phyloP scores from a whole-genome alignment of 2,888 invertebrate species.

The Hydroisotoma schaefferi region DNA sequence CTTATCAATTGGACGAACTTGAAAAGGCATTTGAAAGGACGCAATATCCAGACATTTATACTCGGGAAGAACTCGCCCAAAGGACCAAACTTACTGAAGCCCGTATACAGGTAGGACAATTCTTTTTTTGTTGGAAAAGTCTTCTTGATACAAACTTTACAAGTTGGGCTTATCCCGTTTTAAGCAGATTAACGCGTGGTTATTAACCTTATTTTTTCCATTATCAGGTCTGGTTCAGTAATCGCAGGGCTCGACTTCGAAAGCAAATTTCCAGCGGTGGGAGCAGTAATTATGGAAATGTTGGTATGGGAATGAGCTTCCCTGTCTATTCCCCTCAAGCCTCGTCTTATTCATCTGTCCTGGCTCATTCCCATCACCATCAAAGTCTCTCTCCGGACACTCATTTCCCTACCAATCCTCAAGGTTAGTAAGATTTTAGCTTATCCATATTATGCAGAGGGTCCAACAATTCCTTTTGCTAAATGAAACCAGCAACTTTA shows the following conservation, averaged over 20 bases:
- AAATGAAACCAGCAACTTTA: no score
- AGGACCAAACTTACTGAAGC: constrained; percentile 89
- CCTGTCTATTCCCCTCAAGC: constrained; percentile 50
- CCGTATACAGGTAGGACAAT: constrained; percentile 71
- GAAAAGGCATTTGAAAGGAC: constrained; percentile 89
- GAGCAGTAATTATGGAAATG: constrained; percentile 52
- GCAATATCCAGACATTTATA: constrained; percentile 93
- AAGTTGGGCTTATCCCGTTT: no score
- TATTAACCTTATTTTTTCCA: constrained; percentile 18
- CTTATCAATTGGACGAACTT: constrained; percentile 84
- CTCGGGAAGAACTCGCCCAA: constrained; percentile 85
- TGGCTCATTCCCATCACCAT: no score
- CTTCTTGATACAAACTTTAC: no score
- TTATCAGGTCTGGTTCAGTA: constrained; percentile 91
- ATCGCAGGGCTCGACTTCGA: constrained; percentile 84
- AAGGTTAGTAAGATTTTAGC: no score
- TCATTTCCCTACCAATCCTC: constrained; percentile 45
- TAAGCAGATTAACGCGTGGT: no score
- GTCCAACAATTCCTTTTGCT: no score
- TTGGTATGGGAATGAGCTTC: constrained; percentile 49
- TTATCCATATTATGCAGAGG: no score
- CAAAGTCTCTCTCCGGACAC: constrained; percentile 41
- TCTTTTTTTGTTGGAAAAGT: not conserved
- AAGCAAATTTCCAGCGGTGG: constrained; percentile 69
- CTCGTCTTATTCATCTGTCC: constrained; percentile 49